phyloP scores from a whole-genome alignment of 1,140 invertebrate genomes.

The Armadillidium nasatum region DNA sequence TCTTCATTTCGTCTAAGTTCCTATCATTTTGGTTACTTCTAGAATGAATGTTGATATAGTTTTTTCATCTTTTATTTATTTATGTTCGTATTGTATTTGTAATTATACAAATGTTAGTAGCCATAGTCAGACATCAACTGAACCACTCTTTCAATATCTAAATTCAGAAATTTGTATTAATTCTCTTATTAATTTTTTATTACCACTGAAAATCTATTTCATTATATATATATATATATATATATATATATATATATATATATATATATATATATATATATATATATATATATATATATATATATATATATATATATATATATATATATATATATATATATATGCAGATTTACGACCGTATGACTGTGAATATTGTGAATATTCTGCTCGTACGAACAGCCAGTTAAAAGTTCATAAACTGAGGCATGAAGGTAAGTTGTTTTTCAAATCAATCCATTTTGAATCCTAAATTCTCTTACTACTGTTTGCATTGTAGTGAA shows the following conservation, averaged over 20 bases:
- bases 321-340: conserved; percentile 19
- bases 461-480: too few species aligned
- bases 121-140: too few species aligned
- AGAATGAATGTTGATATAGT: too few species aligned
- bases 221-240: not conserved
- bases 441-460: not conserved
- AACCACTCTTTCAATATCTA: too few species aligned
- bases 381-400: conserved; percentile 54
- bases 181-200: not conserved
- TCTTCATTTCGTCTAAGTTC: too few species aligned
- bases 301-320: conserved; percentile 24
- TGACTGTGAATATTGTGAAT: conserved; percentile 55
- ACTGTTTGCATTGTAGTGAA: too few species aligned
- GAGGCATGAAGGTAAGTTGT: conserved; percentile 52
- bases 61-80: too few species aligned
- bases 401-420: conserved; percentile 56
- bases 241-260: conserved; percentile 25
- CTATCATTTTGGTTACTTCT: too few species aligned
- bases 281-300: conserved; percentile 2
- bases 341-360: conserved; percentile 52
- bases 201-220: conserved; percentile 2
- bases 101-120: too few species aligned
- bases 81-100: too few species aligned
- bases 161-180: conserved; percentile 24
- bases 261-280: conserved; percentile 10